These are phyloP conservation scores for Cololabis saira DNA, from an alignment of 2,113 vertebrate species.

Conservation along the genomic window DNA sequence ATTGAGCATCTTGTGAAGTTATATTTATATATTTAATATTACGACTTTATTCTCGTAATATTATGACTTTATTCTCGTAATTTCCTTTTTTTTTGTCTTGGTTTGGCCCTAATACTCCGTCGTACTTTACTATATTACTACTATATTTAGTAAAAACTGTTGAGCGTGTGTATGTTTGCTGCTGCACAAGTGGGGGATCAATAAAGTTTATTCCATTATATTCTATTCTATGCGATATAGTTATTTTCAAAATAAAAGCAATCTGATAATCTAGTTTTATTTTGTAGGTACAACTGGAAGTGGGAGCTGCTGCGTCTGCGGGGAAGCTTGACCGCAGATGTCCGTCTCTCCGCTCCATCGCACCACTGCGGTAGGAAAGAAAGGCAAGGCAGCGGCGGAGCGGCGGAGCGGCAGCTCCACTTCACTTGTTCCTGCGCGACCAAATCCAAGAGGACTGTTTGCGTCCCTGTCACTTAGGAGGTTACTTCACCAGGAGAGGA, in stretches of 20 bases:
- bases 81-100: no score
- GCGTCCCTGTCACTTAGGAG: slow-evolving; percentile 42
- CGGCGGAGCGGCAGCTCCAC: slow-evolving; percentile 32
- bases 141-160: no score
- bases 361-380: slow-evolving; percentile 79
- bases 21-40: no score
- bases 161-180: no score
- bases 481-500: slow-evolving; percentile 64
- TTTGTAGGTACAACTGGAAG: slow-evolving; percentile 48
- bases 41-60: no score
- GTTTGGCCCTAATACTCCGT: no score
- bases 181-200: no score
- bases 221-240: no score
- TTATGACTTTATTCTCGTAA: no score
- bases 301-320: accelerated
- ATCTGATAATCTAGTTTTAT: slow-evolving; percentile 23
- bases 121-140: no score
- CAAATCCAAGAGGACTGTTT: slow-evolving; percentile 27
- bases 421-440: slow-evolving; percentile 61
- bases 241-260: not conserved
- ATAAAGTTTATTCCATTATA: no score
- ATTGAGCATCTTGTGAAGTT: no score
- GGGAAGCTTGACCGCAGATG: slow-evolving; percentile 28
- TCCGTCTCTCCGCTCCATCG: slow-evolving; percentile 63
- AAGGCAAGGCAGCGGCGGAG: slow-evolving; percentile 45